Conservation (phyloP, 1,140 invertebrate species). For the Plectrocnemia conspersa region DNA sequence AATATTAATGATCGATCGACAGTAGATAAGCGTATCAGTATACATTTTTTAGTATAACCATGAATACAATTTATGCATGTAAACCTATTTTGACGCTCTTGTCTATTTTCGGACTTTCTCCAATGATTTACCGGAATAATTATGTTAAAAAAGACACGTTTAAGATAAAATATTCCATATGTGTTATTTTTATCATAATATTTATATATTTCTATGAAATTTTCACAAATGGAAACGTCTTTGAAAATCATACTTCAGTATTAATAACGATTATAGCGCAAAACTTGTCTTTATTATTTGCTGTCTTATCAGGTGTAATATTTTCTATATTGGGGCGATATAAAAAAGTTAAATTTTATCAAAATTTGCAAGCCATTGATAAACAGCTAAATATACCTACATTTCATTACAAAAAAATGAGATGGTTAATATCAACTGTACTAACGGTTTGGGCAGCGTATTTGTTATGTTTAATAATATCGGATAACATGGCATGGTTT, state of each 20-base stretch:
- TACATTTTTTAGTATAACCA: too few relatives aligned
- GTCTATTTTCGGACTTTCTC: too few relatives aligned
- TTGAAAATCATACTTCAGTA: not conserved
- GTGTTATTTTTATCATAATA: too few relatives aligned
- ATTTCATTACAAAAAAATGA: not conserved
- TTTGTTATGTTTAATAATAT: not conserved
- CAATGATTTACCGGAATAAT: too few relatives aligned
- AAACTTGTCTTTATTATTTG: not conserved
- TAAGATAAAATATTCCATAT: too few relatives aligned
- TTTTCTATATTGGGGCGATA: not conserved
- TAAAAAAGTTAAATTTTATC: not conserved
- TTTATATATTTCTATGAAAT: not conserved
- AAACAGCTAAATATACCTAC: not conserved
- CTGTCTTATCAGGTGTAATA: not conserved
- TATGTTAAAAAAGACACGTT: too few relatives aligned
- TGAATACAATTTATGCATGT: too few relatives aligned
- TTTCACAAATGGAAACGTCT: not conserved
- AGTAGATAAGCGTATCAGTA: too few relatives aligned
- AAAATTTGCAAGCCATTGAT: not conserved
- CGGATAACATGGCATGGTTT: constrained; percentile 2
- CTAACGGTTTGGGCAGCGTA: not conserved
- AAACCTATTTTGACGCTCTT: too few relatives aligned
- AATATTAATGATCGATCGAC: too few relatives aligned
- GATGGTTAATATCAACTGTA: not conserved
- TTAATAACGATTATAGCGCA: not conserved